phyloP scores from a whole-genome alignment of 1,140 invertebrate genomes.

The Homalodisca vitripennis region DNA sequence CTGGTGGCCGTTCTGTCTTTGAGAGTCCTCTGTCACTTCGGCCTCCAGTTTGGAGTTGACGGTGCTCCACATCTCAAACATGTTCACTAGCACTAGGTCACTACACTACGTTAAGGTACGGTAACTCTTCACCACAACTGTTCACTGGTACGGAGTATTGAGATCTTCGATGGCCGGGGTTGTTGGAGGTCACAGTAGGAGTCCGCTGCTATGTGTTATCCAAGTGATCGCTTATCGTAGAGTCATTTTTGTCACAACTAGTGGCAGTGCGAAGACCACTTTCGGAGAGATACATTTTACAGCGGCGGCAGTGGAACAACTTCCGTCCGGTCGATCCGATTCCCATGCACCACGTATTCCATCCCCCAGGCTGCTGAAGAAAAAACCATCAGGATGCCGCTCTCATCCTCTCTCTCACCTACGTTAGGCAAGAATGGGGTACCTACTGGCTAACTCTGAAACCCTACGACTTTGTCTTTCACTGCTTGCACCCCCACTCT shows the following conservation, averaged over 20 bases:
- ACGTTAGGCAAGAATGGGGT: no score
- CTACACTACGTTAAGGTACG: background rate
- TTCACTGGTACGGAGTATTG: background rate
- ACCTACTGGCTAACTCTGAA: no score
- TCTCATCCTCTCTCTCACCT: no score
- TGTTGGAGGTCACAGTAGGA: background rate
- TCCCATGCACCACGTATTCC: background rate
- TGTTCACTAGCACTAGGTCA: conserved; percentile 18
- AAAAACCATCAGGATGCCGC: no score
- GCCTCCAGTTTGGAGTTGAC: conserved; percentile 38
- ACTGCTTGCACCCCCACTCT: no score
- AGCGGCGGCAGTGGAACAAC: background rate
- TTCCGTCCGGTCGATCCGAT: no score
- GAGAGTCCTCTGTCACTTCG: conserved; percentile 24
- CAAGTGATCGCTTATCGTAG: conserved; percentile 25
- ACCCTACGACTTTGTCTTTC: no score
- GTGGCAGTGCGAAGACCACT: background rate
- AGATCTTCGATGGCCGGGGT: background rate
- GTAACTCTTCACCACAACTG: background rate
- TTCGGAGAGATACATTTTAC: background rate
- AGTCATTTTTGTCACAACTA: conserved; percentile 19
- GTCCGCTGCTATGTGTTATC: conserved; percentile 25
- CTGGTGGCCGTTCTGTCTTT: conserved; percentile 32
- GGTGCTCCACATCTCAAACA: conserved; percentile 41
- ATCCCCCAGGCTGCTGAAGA: background rate